Conservation (phyloP, 2,797 vertebrate species). For the Podarcis siculus region DNA sequence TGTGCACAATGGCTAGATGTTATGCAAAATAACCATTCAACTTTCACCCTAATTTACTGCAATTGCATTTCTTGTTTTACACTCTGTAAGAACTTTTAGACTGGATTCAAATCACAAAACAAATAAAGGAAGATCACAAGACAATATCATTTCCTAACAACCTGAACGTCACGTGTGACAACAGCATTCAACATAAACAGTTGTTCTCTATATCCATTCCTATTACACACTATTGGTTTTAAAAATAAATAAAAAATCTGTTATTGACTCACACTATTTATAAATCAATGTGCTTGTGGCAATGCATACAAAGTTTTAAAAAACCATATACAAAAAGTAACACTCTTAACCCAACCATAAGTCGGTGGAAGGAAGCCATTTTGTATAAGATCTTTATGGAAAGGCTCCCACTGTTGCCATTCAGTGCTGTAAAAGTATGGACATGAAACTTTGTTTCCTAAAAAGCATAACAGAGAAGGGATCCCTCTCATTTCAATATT, state of each 20-base stretch:
- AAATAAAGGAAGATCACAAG: background rate
- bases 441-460: slow-evolving; percentile 11
- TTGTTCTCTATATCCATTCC: background rate
- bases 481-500: slow-evolving; percentile 51
- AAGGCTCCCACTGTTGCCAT: background rate
- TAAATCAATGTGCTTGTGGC: background rate
- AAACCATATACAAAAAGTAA: too few relatives aligned
- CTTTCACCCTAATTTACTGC: too few relatives aligned
- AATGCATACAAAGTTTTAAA: background rate
- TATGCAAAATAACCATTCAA: too few relatives aligned
- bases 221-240: background rate
- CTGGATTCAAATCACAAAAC: background rate
- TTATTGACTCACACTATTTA: background rate
- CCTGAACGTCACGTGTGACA: background rate
- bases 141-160: background rate
- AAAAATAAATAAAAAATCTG: background rate
- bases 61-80: background rate
- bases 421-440: slow-evolving; percentile 17
- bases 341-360: background rate
- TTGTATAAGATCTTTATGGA: background rate
- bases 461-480: slow-evolving; percentile 12
- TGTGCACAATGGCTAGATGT: too few relatives aligned
- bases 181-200: background rate
- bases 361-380: background rate
- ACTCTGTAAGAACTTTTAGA: background rate